Evolutionary conservation across 2,888 invertebrate genomes (phyloP).

Genomic region (Auanema freiburgensis): DNA sequence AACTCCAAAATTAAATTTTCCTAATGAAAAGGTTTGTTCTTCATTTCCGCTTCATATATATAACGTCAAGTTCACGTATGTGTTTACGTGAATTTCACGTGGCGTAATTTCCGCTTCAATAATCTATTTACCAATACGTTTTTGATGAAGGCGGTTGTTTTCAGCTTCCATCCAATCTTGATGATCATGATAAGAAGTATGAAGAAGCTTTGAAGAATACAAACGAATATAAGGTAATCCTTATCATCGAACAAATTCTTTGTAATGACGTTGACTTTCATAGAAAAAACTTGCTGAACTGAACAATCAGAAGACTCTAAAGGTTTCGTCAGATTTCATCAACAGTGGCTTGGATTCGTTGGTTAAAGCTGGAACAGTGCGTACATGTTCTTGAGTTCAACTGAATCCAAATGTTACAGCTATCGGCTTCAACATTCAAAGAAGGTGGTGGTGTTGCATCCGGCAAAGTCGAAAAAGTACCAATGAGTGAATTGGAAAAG

Average conservation of each 20-base stretch:
- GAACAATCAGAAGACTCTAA: slow-evolving; percentile 18
- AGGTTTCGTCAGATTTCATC: slow-evolving; percentile 17
- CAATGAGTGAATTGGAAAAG: slow-evolving; percentile 4
- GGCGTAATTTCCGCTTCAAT: not conserved
- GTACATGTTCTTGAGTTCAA: not conserved
- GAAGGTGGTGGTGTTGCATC: slow-evolving; percentile 4
- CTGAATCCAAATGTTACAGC: not conserved
- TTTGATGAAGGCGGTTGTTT: slow-evolving; percentile 3
- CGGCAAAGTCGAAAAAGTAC: slow-evolving; percentile 10
- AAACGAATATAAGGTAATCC: slow-evolving; percentile 26
- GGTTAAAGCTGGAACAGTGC: slow-evolving; percentile 30
- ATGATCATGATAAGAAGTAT: slow-evolving; percentile 28
- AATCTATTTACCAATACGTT: not conserved
- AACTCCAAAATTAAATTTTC: slow-evolving; percentile 14
- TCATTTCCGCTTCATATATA: not conserved
- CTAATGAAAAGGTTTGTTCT: slow-evolving; percentile 6
- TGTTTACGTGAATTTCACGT: too few relatives aligned
- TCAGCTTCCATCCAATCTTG: slow-evolving; percentile 14
- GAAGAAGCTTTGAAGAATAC: slow-evolving; percentile 38
- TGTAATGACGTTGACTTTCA: not conserved
- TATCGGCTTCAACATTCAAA: not conserved
- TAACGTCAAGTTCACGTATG: not conserved
- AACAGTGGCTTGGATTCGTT: slow-evolving; percentile 36
- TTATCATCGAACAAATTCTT: not conserved
- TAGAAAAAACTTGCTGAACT: slow-evolving; percentile 6